These are phyloP conservation scores for Steromphala cineraria DNA, from an alignment of 2,888 invertebrate species.

Conservation along the genomic window DNA sequence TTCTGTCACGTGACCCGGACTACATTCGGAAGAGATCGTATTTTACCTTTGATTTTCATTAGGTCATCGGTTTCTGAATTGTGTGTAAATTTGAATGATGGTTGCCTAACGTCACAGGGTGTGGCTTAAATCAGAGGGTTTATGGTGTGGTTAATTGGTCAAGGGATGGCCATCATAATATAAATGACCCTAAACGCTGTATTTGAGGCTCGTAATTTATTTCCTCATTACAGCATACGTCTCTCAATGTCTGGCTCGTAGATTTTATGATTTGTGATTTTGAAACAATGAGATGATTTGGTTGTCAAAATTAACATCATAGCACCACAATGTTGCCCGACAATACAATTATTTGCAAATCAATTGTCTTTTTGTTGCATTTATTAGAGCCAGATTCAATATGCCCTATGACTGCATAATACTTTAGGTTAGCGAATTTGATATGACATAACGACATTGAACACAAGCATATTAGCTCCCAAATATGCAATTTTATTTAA, in stretches of 20 bases:
- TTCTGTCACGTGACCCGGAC: slow-evolving; percentile 1
- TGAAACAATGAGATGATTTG: background rate
- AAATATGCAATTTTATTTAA: too few relatives aligned
- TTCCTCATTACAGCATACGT: background rate
- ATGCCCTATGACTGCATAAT: too few relatives aligned
- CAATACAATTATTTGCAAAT: background rate
- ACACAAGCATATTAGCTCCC: too few relatives aligned
- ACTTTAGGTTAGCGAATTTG: too few relatives aligned
- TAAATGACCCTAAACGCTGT: background rate
- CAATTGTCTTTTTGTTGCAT: too few relatives aligned
- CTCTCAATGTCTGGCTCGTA: background rate
- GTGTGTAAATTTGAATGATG: too few relatives aligned
- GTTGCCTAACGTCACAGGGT: too few relatives aligned
- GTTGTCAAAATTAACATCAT: background rate
- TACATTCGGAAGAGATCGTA: background rate
- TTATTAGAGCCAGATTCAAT: too few relatives aligned
- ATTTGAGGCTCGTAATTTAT: background rate
- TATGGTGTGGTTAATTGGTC: too few relatives aligned
- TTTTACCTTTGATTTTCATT: background rate
- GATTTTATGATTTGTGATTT: background rate
- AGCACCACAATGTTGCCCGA: background rate
- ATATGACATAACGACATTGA: too few relatives aligned
- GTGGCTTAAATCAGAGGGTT: too few relatives aligned
- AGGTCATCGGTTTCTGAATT: too few relatives aligned
- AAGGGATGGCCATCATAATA: background rate